Conservation (phyloP, 2,797 vertebrate species). For the Tinamus major region DNA sequence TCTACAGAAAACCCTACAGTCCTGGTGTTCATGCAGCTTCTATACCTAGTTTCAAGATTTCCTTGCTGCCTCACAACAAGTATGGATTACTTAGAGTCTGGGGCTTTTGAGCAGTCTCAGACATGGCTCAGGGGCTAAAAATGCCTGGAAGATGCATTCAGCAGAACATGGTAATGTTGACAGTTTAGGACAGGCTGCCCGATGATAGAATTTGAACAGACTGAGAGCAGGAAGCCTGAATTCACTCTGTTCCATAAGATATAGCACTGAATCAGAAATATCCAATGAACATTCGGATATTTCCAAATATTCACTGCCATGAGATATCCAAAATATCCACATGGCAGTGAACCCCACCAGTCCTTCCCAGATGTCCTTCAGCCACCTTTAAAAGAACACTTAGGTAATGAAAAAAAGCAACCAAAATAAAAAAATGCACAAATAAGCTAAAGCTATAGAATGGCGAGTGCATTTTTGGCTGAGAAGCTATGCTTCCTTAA, state of each 20-base stretch:
- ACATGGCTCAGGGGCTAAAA: background rate
- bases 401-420: background rate
- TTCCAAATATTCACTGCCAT: too few relatives aligned
- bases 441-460: background rate
- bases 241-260: background rate
- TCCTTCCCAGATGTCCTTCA: background rate
- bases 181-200: fast-evolving
- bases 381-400: background rate
- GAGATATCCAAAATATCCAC: background rate
- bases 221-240: background rate
- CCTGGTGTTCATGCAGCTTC: background rate
- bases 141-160: background rate
- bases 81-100: background rate
- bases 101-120: background rate
- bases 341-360: background rate
- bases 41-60: background rate
- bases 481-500: background rate
- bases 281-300: too few relatives aligned
- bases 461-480: background rate
- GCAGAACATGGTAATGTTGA: background rate
- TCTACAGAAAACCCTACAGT: background rate
- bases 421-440: background rate
- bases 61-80: background rate
- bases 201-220: background rate
- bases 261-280: background rate